These are phyloP conservation scores for Tympanoctomys barrerae DNA, from an alignment of 2,797 vertebrate species.

Conservation along the genomic window DNA sequence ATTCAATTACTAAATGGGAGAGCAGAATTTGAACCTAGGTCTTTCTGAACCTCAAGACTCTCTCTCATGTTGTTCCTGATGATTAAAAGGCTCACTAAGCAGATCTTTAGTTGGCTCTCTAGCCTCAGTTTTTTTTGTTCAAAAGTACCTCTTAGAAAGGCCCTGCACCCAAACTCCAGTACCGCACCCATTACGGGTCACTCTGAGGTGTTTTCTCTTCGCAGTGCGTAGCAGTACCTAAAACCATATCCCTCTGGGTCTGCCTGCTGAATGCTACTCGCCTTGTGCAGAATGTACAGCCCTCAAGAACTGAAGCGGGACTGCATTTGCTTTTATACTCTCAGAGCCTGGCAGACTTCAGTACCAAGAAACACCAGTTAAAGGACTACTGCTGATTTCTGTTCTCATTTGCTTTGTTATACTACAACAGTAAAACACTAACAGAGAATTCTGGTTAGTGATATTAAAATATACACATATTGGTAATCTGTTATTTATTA, in stretches of 20 bases:
- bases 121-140: constrained; percentile 8
- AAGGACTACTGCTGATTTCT: neutral
- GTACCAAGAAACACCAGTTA: neutral
- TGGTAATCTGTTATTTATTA: neutral
- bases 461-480: constrained; percentile 32
- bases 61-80: neutral
- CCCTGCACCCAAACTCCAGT: neutral
- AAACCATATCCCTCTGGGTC: neutral
- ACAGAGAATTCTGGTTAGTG: neutral
- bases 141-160: neutral
- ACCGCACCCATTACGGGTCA: neutral
- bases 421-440: neutral
- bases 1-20: neutral
- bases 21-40: constrained; percentile 32
- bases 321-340: neutral
- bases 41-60: constrained; percentile 36
- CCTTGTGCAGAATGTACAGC: neutral
- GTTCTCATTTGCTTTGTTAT: neutral
- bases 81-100: neutral
- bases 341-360: neutral
- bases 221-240: neutral
- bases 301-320: constrained; percentile 4
- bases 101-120: neutral
- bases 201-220: neutral
- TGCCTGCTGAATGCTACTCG: neutral